Conservation (phyloP, 2,888 invertebrate species). For the Labia minor region DNA sequence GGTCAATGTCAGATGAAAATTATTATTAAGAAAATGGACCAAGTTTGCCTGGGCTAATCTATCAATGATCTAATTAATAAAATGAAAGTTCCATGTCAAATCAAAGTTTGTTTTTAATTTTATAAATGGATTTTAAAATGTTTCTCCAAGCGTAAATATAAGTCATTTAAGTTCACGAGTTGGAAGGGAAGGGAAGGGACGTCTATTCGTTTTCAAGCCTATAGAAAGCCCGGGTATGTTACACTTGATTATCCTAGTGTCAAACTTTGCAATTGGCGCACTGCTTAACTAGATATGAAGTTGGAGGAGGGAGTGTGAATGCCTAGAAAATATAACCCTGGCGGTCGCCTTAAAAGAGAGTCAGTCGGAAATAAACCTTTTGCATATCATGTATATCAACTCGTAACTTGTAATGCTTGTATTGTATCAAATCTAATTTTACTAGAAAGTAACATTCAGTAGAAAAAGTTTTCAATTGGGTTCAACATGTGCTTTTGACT, state of each 20-base stretch:
- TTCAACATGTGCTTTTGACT: too few relatives aligned
- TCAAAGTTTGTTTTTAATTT: slow-evolving; percentile 13
- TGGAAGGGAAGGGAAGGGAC: background rate
- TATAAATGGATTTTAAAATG: background rate
- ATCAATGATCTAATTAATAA: slow-evolving; percentile 13
- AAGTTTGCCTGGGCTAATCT: background rate
- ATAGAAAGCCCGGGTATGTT: background rate
- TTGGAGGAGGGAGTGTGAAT: too few relatives aligned
- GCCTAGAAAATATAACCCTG: background rate
- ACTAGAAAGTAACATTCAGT: background rate
- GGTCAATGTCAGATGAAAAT: background rate
- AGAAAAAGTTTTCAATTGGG: background rate
- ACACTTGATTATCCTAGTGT: slow-evolving; percentile 8
- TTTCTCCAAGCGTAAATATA: background rate
- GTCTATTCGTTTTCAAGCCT: background rate
- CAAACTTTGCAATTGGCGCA: background rate
- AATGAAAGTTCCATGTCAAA: background rate
- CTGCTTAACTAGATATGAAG: background rate
- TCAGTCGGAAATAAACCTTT: background rate
- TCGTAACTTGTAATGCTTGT: too few relatives aligned
- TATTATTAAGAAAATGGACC: background rate
- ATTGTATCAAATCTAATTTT: too few relatives aligned
- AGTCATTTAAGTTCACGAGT: background rate
- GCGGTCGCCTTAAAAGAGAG: background rate
- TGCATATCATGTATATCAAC: too few relatives aligned